Percentiles rank a stretch among this genome's conserved stretches.
phyloP scores from a whole-genome alignment of 2,888 invertebrate species.

The Portevinia maculata region DNA sequence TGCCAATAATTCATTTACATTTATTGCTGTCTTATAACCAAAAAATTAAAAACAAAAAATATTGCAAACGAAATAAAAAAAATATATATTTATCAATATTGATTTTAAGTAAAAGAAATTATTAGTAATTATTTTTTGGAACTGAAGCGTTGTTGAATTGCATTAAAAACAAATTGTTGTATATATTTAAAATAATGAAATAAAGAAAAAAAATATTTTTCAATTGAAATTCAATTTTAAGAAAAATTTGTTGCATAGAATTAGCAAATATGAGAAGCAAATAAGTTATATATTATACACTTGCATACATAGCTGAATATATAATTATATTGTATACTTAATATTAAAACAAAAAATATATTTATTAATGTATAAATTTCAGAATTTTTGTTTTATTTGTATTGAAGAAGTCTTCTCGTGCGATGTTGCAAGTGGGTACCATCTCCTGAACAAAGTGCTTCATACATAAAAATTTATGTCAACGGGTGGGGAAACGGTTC shows the following conservation, averaged over 20 bases:
- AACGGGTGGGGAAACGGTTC: too few species aligned
- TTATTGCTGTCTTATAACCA: slow-evolving; percentile 24
- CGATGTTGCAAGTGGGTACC: too few species aligned
- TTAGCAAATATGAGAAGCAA: slow-evolving; percentile 30
- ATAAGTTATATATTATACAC: slow-evolving; percentile 60
- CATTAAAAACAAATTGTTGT: slow-evolving; percentile 53
- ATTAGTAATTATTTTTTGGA: slow-evolving; percentile 25
- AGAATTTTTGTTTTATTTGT: background rate
- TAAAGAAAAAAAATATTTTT: slow-evolving; percentile 37
- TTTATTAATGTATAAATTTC: slow-evolving; percentile 71
- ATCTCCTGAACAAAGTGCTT: too few species aligned
- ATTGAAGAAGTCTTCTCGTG: background rate
- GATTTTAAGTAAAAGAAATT: background rate
- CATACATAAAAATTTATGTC: too few species aligned
- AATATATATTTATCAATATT: background rate
- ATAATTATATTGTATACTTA: slow-evolving; percentile 72
- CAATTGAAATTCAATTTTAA: slow-evolving; percentile 35
- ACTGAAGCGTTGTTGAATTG: slow-evolving; percentile 53
- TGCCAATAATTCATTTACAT: slow-evolving; percentile 29
- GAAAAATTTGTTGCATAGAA: slow-evolving; percentile 48
- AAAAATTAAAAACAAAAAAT: slow-evolving; percentile 16
- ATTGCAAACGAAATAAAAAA: slow-evolving; percentile 17
- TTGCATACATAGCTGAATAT: slow-evolving; percentile 72
- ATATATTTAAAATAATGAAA: slow-evolving; percentile 51
- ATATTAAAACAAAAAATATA: slow-evolving; percentile 68